Conservation (phyloP, 37 sponge, comb jelly and placozoan species). For the Axinella damicornis region DNA sequence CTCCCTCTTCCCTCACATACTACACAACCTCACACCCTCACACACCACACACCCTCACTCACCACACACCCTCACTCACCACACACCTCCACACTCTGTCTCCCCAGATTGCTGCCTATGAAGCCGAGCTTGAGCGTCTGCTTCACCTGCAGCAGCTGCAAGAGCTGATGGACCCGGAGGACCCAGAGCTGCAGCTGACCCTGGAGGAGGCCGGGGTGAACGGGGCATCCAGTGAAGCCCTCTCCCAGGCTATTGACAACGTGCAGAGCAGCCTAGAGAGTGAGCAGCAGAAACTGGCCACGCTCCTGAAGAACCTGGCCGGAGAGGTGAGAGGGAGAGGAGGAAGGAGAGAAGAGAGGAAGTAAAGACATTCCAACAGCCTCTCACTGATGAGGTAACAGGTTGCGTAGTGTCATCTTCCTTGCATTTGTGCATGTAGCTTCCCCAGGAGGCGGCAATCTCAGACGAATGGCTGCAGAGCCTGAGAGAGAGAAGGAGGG, state of each 20-base stretch:
- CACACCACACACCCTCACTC: too few species aligned
- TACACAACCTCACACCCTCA: too few species aligned
- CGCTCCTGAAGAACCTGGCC: slow-evolving; percentile 17
- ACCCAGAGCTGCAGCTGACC: slow-evolving; percentile 48
- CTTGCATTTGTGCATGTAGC: not conserved
- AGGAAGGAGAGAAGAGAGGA: not conserved
- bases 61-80: too few species aligned
- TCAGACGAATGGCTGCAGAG: slow-evolving; percentile 85
- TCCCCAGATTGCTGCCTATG: slow-evolving; percentile 42
- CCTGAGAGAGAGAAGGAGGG: slow-evolving; percentile 64
- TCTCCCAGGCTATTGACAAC: slow-evolving; percentile 6
- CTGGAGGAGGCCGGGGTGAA: slow-evolving; percentile 68
- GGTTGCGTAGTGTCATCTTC: not conserved
- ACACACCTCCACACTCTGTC: not conserved
- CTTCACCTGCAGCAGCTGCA: slow-evolving; percentile 50
- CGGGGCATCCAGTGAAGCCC: not conserved
- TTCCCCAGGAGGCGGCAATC: slow-evolving; percentile 34
- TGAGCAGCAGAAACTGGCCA: slow-evolving; percentile 52
- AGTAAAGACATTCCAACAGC: not conserved
- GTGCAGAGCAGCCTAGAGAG: slow-evolving; percentile 19
- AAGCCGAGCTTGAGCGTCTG: slow-evolving; percentile 23
- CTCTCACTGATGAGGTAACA: not conserved
- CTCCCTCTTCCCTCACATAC: too few species aligned
- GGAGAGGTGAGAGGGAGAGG: not conserved
- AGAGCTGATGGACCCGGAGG: slow-evolving; percentile 61